A percentile compares a stretch with the other conserved stretches of the same genome.
These are phyloP conservation scores for Peromyscus eremicus DNA, from an alignment of 2,797 vertebrate species.

Conservation along the genomic window DNA sequence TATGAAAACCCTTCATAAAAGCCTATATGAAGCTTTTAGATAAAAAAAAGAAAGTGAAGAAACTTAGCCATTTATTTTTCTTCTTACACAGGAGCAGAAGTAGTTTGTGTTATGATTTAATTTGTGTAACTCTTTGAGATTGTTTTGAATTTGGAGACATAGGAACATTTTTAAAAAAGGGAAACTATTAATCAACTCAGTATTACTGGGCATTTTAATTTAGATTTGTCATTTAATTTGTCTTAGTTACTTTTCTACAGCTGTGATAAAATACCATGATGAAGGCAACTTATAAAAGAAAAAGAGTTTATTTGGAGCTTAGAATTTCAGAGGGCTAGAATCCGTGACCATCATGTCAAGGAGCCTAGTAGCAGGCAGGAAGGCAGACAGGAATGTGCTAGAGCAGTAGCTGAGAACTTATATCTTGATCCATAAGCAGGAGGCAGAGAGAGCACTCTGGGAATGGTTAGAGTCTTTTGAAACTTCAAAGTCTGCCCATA, in stretches of 20 bases:
- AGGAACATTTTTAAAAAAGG: not conserved
- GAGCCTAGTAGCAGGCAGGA: not conserved
- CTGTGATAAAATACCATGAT: not conserved
- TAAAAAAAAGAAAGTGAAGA: not conserved
- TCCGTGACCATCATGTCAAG: too few relatives aligned
- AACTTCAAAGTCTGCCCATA: not conserved
- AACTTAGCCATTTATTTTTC: not conserved
- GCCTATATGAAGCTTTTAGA: slow-evolving; percentile 31
- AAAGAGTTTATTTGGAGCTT: not conserved
- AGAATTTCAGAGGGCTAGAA: not conserved
- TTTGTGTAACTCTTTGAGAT: not conserved
- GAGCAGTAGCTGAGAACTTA: not conserved
- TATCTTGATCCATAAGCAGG: not conserved
- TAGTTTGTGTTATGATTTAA: slow-evolving; percentile 50
- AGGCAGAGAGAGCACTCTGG: not conserved
- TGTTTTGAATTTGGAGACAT: slow-evolving; percentile 28
- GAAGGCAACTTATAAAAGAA: not conserved
- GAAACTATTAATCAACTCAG: slow-evolving; percentile 35
- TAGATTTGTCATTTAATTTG: slow-evolving; percentile 39
- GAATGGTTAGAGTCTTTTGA: not conserved
- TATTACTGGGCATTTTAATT: slow-evolving; percentile 16
- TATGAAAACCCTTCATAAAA: slow-evolving; percentile 56
- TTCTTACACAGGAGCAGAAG: slow-evolving; percentile 8
- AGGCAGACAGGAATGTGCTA: not conserved
- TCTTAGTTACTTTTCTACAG: not conserved